Conservation (phyloP, 2,888 invertebrate species). For the Pristionchus entomophagus region DNA sequence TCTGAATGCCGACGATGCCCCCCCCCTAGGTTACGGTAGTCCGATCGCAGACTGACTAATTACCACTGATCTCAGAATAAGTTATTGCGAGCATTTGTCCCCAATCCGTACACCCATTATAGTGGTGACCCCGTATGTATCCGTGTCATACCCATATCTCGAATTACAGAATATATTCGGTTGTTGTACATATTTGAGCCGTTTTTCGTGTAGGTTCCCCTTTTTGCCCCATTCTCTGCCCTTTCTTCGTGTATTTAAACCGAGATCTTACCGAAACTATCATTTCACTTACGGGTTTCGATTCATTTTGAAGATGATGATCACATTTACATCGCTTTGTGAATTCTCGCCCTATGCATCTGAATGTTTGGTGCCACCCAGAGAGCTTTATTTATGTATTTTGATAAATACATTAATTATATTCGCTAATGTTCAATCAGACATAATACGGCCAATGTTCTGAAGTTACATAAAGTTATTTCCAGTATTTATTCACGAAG, state of each 20-base stretch:
- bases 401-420: conserved; percentile 18
- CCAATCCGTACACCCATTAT: background rate
- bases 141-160: conserved; percentile 35
- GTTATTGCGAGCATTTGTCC: conserved; percentile 1
- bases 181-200: conserved; percentile 39
- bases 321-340: background rate
- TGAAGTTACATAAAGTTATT: no score
- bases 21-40: background rate
- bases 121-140: background rate
- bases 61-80: background rate
- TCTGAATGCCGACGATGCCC: background rate
- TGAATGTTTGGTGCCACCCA: background rate
- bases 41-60: background rate
- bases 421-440: no score
- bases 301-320: background rate
- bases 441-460: no score
- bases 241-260: background rate
- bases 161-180: background rate
- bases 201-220: background rate
- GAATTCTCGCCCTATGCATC: background rate
- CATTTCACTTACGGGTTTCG: background rate
- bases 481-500: background rate
- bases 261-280: conserved; percentile 39
- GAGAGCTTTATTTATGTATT: background rate
- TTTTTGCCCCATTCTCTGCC: background rate